A percentile compares a stretch with the other conserved stretches of the same genome.
Evolutionary conservation across 2,888 invertebrate species (phyloP).

Genomic region (Mesochorus sp.): DNA sequence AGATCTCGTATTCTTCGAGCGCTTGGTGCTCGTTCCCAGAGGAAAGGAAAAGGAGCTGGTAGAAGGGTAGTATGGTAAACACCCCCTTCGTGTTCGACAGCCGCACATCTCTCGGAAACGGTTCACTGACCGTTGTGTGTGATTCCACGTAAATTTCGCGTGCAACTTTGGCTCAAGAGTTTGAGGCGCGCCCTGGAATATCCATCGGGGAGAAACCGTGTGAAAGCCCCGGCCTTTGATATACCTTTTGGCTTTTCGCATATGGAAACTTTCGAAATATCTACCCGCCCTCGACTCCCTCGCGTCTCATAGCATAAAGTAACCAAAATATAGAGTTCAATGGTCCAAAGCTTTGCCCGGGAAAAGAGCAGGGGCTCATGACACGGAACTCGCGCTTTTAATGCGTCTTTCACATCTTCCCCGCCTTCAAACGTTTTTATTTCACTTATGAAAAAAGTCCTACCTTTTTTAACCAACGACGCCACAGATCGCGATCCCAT

Average conservation of each 20-base stretch:
- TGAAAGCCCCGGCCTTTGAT: slow-evolving; percentile 15
- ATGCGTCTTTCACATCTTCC: too few relatives aligned
- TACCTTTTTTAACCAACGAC: slow-evolving; percentile 86
- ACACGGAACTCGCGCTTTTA: too few relatives aligned
- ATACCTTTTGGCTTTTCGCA: not conserved
- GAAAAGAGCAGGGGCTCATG: too few relatives aligned
- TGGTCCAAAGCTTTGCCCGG: too few relatives aligned
- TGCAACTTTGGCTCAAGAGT: slow-evolving; percentile 21
- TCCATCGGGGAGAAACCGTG: not conserved
- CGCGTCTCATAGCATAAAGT: not conserved
- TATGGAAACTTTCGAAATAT: not conserved
- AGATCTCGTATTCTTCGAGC: slow-evolving; percentile 11
- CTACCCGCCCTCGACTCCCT: not conserved
- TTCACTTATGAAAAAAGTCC: too few relatives aligned
- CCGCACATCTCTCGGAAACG: slow-evolving; percentile 17
- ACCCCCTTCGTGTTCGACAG: slow-evolving; percentile 8
- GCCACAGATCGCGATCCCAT: slow-evolving; percentile 88
- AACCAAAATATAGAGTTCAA: too few relatives aligned
- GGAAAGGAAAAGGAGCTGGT: too few relatives aligned
- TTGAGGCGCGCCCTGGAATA: slow-evolving; percentile 24
- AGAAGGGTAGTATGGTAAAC: slow-evolving; percentile 23
- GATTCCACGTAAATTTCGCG: slow-evolving; percentile 26
- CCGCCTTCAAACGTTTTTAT: too few relatives aligned
- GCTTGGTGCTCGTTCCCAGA: slow-evolving; percentile 30
- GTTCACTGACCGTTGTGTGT: slow-evolving; percentile 39